Evolutionary conservation across 2,797 vertebrate species (phyloP), one percentile per base, ranked within the genome.

Genomic region (Catharus ustulatus): DNA sequence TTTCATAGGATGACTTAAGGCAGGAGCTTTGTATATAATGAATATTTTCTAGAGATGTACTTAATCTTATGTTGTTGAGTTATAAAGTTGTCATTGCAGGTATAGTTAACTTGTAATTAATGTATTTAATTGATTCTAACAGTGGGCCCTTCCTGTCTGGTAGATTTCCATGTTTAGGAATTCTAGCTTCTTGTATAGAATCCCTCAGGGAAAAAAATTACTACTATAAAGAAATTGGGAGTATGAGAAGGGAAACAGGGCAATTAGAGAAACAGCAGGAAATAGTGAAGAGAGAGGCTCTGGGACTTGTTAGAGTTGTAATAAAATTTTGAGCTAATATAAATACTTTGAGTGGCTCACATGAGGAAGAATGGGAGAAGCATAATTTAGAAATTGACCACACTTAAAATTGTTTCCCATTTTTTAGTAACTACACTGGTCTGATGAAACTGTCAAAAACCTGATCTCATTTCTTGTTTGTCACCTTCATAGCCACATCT

Each of bases 401-500:
- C 4, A 6, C n/a, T 93, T 84, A 30, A 68, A 91, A 62, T 54
- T 69, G 26, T 51, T 15, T 64, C 12, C 14, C 48, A 1, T 26
- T 54, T 87, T 61, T 93, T 62, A 67, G 27, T 66, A 72, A 75
- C 58, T 87, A 30, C 17, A n/a, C 8, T 85, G 27, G 57, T 71
- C 10, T 5, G 27, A 40, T 69, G 15, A n/a, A 52, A 76, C 12
- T 54, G 29, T 71, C 57, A 63, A 69, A 79, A 87, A 38, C 8
- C 15, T 54, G 11, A 74, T 87, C 48, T 94, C n/a, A 86, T 73
- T 6, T 42, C 13, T 61, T 69, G 19, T 52, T 92, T 79, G 26
- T 88, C 84, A 45, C 68, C 88, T 96, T 91, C 88, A 49, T 97
- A 99, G 99, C 98, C 98, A 93, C 99, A 99, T 93, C 98, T 99